Evolutionary conservation across 2,888 invertebrate genomes (phyloP).

Genomic region (Acronicta aceris): DNA sequence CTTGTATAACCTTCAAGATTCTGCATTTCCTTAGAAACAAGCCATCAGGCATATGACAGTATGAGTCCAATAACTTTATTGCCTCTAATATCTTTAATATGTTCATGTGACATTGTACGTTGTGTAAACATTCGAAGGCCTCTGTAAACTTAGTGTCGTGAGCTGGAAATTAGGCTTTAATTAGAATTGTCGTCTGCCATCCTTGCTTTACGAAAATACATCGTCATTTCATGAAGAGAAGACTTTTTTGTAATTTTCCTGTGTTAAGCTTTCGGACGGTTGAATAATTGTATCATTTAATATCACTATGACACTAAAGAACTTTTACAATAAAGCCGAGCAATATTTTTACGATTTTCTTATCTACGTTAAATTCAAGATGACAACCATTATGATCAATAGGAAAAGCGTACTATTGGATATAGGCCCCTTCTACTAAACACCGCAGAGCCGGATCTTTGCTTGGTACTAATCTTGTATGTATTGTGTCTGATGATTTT

Average conservation of each 20-base stretch:
- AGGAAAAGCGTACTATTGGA: no score
- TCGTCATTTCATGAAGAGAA: constrained; percentile 19
- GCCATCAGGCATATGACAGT: constrained; percentile 8
- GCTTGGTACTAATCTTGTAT: no score
- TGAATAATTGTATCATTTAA: neutral
- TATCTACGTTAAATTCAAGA: no score
- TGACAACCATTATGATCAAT: no score
- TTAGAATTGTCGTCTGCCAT: constrained; percentile 71
- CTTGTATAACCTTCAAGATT: constrained; percentile 6
- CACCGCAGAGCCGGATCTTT: no score
- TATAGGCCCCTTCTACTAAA: no score
- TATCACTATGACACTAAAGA: no score
- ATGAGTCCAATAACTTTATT: constrained; percentile 17
- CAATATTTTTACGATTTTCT: no score
- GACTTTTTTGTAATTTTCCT: constrained; percentile 29
- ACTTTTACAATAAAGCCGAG: no score
- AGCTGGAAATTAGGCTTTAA: constrained; percentile 76
- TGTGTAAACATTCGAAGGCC: constrained; percentile 65
- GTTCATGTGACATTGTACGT: constrained; percentile 59
- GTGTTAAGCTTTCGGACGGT: constrained; percentile 2
- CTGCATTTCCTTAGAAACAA: constrained; percentile 40
- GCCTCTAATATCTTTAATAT: constrained; percentile 44
- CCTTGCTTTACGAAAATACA: constrained; percentile 50
- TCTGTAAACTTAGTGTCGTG: constrained; percentile 68
- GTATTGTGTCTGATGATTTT: no score